These are phyloP conservation scores for Platynereis dumerilii DNA, from an alignment of 2,888 invertebrate species.

Conservation along the genomic window DNA sequence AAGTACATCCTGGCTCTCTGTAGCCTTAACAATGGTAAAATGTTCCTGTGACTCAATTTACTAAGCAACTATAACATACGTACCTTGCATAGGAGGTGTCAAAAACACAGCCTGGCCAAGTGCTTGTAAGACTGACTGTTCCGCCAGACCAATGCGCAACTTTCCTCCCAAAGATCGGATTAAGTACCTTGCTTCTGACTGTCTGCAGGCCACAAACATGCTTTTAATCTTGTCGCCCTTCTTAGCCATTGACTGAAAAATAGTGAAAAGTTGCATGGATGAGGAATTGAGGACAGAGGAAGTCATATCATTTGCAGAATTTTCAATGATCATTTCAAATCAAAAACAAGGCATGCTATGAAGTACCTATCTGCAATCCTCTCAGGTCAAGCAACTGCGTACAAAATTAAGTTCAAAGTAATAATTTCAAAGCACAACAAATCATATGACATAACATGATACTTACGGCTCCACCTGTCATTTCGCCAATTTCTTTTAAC, in stretches of 20 bases:
- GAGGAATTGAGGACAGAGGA: conserved; percentile 14
- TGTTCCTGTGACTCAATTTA: no score
- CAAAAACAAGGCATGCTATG: background rate
- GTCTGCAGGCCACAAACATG: conserved; percentile 89
- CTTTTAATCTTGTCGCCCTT: conserved; percentile 91
- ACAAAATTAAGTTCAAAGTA: no score
- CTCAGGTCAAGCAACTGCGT: no score
- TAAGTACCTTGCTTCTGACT: conserved; percentile 83
- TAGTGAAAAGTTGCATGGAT: conserved; percentile 11
- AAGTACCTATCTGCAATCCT: no score
- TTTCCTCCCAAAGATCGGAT: conserved; percentile 92
- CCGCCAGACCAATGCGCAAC: conserved; percentile 93
- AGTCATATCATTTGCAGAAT: background rate
- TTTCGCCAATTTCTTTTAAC: conserved; percentile 83
- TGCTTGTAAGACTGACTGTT: conserved; percentile 91
- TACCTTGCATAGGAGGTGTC: conserved; percentile 76
- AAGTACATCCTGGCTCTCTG: background rate
- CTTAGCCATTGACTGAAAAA: conserved; percentile 68
- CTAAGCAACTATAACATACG: conserved; percentile 4
- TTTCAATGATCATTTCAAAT: background rate
- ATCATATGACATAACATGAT: no score
- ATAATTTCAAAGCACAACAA: no score
- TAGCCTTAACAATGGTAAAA: no score
- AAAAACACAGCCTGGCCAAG: conserved; percentile 82
- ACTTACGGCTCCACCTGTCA: conserved; percentile 78